A percentile compares a stretch with the other conserved stretches of the same genome.
phyloP scores from a whole-genome alignment of 2,113 vertebrate genomes.

The Entomyzon cyanotis region DNA sequence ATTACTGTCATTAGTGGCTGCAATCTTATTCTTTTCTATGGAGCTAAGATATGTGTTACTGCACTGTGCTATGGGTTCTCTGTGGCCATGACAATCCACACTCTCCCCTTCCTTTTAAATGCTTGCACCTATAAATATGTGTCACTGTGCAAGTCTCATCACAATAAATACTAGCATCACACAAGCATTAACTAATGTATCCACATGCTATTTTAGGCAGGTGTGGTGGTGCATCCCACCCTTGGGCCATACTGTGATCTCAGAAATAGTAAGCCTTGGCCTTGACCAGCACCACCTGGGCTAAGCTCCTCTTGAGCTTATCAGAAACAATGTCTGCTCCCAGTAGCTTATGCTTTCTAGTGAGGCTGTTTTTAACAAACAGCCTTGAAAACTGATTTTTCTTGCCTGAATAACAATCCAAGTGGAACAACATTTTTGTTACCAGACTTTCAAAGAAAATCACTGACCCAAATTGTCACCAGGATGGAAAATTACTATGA shows the following conservation, averaged over 20 bases:
- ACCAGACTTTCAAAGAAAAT: neutral
- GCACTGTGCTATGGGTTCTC: neutral
- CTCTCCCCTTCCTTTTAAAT: neutral
- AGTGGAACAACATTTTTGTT: neutral
- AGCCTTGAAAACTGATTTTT: neutral
- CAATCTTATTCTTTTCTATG: slow-evolving; percentile 29
- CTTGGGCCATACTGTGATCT: neutral
- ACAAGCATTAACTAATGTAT: neutral
- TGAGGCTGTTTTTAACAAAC: neutral
- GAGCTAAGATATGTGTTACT: neutral
- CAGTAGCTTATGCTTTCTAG: neutral
- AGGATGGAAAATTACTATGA: neutral
- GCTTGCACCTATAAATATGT: neutral
- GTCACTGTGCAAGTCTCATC: neutral
- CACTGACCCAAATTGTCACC: neutral
- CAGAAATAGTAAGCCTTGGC: neutral
- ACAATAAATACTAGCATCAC: neutral
- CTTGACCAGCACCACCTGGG: neutral
- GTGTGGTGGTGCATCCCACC: neutral
- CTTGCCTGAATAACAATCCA: neutral
- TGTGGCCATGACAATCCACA: neutral
- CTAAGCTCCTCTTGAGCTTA: neutral
- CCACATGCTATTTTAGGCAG: neutral
- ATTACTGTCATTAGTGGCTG: slow-evolving; percentile 56
- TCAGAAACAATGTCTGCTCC: neutral